Evolutionary conservation across 1,140 invertebrate species (phyloP).

Genomic region (Solen grandis): DNA sequence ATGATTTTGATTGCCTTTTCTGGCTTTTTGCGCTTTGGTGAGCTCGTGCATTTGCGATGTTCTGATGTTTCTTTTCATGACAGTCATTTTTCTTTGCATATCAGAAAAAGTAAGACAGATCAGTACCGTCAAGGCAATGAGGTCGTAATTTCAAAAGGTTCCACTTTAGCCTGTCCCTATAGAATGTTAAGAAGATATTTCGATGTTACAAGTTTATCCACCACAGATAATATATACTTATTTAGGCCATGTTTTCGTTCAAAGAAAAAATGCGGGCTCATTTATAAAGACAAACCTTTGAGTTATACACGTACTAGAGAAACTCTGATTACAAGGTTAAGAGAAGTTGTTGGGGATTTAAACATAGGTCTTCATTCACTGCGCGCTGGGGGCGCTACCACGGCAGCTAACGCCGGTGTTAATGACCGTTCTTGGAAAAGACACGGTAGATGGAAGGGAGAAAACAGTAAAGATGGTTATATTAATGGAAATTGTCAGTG

Average conservation of each 20-base stretch:
- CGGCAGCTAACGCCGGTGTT: no score
- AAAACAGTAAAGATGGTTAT: no score
- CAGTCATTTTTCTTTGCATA: conserved; percentile 31
- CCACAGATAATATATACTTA: conserved; percentile 29
- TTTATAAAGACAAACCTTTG: conserved; percentile 54
- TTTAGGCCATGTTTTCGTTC: conserved; percentile 55
- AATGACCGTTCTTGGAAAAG: no score
- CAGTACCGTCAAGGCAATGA: conserved; percentile 57
- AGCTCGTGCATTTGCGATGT: conserved; percentile 50
- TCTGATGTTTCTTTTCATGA: conserved; percentile 48
- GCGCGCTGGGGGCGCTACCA: conserved; percentile 38
- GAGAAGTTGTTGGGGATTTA: no score
- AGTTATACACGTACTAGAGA: no score
- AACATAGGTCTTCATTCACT: conserved; percentile 58
- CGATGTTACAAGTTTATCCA: neutral
- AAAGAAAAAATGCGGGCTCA: conserved; percentile 23
- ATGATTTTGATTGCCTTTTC: conserved; percentile 42
- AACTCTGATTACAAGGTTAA: no score
- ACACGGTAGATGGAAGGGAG: no score
- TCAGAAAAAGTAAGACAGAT: conserved; percentile 59
- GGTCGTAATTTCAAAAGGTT: conserved; percentile 54
- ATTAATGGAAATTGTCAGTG: no score
- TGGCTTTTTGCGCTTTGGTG: conserved; percentile 55
- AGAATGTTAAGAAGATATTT: conserved; percentile 56
- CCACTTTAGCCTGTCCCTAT: conserved; percentile 52